Evolutionary conservation across 2,888 invertebrate genomes (phyloP).

Genomic region (Drosophila rubida): DNA sequence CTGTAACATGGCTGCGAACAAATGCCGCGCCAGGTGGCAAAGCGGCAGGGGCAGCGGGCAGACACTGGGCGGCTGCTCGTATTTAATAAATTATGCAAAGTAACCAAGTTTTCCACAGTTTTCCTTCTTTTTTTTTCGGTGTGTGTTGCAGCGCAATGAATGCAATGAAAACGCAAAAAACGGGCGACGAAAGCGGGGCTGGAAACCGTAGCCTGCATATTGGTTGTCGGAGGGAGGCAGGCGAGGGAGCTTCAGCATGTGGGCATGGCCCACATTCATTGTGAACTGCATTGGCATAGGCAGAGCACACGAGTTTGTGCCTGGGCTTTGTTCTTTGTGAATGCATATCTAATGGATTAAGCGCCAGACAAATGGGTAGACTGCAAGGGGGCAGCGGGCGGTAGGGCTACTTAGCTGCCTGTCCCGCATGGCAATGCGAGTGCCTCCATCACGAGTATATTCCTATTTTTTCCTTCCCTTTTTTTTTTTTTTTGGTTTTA

Average conservation of each 20-base stretch:
- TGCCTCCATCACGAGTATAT: constrained; percentile 18
- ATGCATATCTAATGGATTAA: constrained; percentile 68
- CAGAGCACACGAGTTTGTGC: constrained; percentile 17
- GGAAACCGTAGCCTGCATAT: constrained; percentile 31
- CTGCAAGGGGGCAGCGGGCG: neutral
- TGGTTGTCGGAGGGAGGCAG: constrained; percentile 19
- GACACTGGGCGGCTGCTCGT: constrained; percentile 33
- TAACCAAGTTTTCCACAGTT: constrained; percentile 51
- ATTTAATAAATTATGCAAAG: constrained; percentile 73
- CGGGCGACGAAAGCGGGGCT: neutral
- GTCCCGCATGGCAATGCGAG: constrained; percentile 43
- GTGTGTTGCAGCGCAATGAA: constrained; percentile 34
- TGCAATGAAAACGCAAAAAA: constrained; percentile 44
- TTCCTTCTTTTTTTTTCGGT: constrained; percentile 20
- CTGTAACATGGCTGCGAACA: constrained; percentile 39
- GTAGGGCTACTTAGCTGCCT: constrained; percentile 21
- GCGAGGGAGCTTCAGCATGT: constrained; percentile 5
- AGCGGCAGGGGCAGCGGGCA: neutral
- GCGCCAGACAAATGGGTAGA: constrained; percentile 45
- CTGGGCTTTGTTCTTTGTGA: constrained; percentile 58
- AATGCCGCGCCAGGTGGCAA: neutral
- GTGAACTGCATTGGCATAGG: constrained; percentile 47
- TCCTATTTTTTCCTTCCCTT: neutral
- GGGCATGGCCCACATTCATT: constrained; percentile 40
- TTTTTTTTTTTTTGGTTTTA: constrained; percentile 5